These are phyloP conservation scores for Sebastes steindachneri DNA, from an alignment of 2,797 vertebrate genomes.

Conservation along the genomic window DNA sequence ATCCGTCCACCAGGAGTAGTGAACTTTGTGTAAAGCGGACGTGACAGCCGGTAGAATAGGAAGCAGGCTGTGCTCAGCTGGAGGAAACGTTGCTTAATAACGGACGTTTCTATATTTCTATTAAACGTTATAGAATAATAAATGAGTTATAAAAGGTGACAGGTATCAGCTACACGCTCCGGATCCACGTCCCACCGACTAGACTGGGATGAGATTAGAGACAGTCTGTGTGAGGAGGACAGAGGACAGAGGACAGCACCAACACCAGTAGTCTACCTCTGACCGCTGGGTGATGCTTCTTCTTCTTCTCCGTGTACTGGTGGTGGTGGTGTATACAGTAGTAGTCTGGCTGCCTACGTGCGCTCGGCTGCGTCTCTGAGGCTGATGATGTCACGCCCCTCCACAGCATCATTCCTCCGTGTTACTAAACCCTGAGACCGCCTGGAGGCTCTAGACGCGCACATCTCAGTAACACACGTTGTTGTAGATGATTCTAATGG, in stretches of 20 bases:
- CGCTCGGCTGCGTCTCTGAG: not conserved
- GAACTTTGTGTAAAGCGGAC: not conserved
- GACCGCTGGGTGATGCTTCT: not conserved
- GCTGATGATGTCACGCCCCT: not conserved
- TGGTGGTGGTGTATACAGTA: too few relatives aligned
- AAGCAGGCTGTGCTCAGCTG: not conserved
- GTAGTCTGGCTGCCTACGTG: slow-evolving; percentile 4
- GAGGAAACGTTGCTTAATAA: not conserved
- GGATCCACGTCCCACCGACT: not conserved
- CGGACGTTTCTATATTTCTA: not conserved
- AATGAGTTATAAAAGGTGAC: too few relatives aligned
- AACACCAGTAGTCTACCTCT: too few relatives aligned
- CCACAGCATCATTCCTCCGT: not conserved
- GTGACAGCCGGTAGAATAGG: not conserved
- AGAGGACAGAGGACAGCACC: too few relatives aligned
- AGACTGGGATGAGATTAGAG: not conserved
- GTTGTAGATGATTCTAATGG: too few relatives aligned
- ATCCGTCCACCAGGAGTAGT: too few relatives aligned
- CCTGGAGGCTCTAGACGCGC: too few relatives aligned
- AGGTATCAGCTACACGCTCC: too few relatives aligned
- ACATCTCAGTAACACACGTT: too few relatives aligned
- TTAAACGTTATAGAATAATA: too few relatives aligned
- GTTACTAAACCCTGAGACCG: not conserved
- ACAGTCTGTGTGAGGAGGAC: not conserved
- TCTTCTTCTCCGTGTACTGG: too few relatives aligned